phyloP scores from a whole-genome alignment of 2,797 vertebrate species.

The Chiloscyllium punctatum region DNA sequence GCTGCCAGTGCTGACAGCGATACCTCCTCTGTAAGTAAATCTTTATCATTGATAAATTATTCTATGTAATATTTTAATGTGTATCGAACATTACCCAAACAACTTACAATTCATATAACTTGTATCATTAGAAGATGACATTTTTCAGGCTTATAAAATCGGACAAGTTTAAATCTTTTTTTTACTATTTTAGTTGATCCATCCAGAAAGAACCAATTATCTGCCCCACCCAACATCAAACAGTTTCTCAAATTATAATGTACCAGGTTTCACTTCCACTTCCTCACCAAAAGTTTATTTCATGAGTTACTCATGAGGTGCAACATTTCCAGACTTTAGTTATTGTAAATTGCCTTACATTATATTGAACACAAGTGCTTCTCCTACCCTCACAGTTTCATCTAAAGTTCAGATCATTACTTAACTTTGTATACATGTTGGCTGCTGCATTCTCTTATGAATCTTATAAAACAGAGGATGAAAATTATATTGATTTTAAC shows the following conservation, averaged over 20 bases:
- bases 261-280: neutral
- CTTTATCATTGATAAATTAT: neutral
- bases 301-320: neutral
- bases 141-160: neutral
- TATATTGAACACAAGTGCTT: neutral
- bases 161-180: neutral
- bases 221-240: neutral
- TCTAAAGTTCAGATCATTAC: neutral
- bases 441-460: neutral
- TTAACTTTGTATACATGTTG: neutral
- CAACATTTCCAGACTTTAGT: neutral
- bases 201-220: neutral
- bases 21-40: constrained; percentile 1
- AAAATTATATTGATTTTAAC: neutral
- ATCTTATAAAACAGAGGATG: neutral
- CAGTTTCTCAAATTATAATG: neutral
- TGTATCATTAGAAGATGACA: neutral
- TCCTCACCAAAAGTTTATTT: neutral
- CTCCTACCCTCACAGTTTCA: too few species aligned
- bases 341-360: neutral
- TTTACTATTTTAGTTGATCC: neutral
- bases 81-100: neutral
- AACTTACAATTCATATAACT: neutral
- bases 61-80: neutral
- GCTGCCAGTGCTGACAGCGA: neutral